Base-by-base conservation (phyloP, 64 coral and sea anemone species). In the Hydrozoanthus tunicans region DNA sequence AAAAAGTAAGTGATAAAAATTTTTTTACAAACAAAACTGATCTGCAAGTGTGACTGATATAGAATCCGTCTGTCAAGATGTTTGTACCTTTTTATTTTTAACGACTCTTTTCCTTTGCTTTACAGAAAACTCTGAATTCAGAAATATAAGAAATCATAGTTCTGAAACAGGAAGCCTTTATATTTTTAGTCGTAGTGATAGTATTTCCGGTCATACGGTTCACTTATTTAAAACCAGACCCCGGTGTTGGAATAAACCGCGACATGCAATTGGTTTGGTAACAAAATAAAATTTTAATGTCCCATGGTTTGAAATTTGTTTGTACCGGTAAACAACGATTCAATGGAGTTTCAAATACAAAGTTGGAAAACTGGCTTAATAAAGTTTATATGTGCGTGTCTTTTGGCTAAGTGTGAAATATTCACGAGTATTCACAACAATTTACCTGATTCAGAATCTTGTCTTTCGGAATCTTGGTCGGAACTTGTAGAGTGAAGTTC, bases 261-360 rank as follows among this genome's bases (percentile, higher is more conserved):
- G 58, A 88, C 84, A 74, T 73, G 84, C 25, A 72, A 74, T 60
- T 10, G 11, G 78, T 80, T 62, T 80, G 78, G 78, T 80, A 80
- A 80, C 57, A 88, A 71, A 88, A 88, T 88, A 70, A 88, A 88
- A 88, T 74, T 88, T 88, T 88, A 88, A 88, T 88, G 84, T 5
- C 68, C 56, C 84, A 88, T 88, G 84, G 84, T 61, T 61, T 57
- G 73, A 65, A 72, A 73, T 10, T 88, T 88, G 69, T 88, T 88
- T 88, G 43, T 73, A 74, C 69, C 84, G 51, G 84, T 58, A 86
- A 88, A 86, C 51, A 66, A 24, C 67, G 11, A 73, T 57, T 88
- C 24, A 88, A 59, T 58, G 57, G 32, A 61, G 23, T 56, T 25
- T 72, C 17, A 73, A 74, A 61, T 43, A 74, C 59, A 74, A 52